Conservation (phyloP, 1,140 invertebrate genomes). For the Tenebrio molitor region DNA sequence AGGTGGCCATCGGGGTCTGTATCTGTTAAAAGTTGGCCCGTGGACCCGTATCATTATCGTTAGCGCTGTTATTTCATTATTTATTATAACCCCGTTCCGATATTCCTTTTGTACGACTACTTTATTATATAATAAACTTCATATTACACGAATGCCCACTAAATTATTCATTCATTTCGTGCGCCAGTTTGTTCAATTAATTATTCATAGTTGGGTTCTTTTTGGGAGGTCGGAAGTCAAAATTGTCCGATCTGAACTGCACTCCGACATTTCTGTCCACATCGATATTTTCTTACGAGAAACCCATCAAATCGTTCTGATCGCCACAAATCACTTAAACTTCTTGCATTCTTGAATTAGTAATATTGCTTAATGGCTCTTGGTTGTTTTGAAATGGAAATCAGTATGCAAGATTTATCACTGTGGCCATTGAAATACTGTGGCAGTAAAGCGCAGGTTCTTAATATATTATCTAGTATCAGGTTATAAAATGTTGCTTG, state of each 20-base stretch:
- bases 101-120: conserved; percentile 12
- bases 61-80: conserved; percentile 28
- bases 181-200: conserved; percentile 22
- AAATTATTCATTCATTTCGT: conserved; percentile 34
- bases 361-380: conserved; percentile 16
- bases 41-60: conserved; percentile 38
- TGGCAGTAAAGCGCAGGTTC: background rate
- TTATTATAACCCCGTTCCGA: conserved; percentile 24
- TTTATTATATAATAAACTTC: conserved; percentile 33
- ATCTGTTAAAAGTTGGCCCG: conserved; percentile 28
- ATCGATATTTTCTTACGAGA: too few species aligned
- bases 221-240: background rate
- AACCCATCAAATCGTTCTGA: background rate
- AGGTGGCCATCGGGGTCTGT: conserved; percentile 10
- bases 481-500: too few species aligned
- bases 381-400: conserved; percentile 10
- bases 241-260: background rate
- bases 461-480: background rate
- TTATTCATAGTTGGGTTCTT: conserved; percentile 9
- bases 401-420: conserved; percentile 5
- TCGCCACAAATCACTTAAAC: conserved; percentile 5
- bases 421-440: background rate
- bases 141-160: conserved; percentile 28
- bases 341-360: background rate
- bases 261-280: too few species aligned